Evolutionary conservation across 2,888 invertebrate genomes (phyloP).

Genomic region (Chorisops tibialis): DNA sequence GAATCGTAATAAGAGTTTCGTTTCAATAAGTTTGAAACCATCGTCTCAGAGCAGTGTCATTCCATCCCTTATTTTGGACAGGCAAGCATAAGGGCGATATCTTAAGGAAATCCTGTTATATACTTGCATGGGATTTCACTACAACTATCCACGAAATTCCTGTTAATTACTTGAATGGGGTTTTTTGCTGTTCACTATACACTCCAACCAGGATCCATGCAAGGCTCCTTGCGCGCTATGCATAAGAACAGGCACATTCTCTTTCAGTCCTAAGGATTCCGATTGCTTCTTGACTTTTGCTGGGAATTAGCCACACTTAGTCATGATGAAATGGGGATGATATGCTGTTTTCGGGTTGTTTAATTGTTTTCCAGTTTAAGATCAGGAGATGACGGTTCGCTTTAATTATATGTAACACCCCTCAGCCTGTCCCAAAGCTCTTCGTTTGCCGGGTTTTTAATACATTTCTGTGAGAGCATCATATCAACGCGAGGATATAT

Average conservation of each 20-base stretch:
- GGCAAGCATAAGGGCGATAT: background rate
- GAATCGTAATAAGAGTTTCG: slow-evolving; percentile 19
- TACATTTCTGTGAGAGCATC: background rate
- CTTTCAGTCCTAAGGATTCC: background rate
- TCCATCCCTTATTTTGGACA: background rate
- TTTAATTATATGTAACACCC: too few relatives aligned
- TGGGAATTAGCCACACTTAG: slow-evolving; percentile 39
- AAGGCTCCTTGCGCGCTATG: too few relatives aligned
- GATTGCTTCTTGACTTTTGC: slow-evolving; percentile 23
- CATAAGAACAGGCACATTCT: background rate
- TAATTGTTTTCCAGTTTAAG: slow-evolving; percentile 31
- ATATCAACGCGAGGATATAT: too few relatives aligned
- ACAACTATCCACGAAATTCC: slow-evolving; percentile 7
- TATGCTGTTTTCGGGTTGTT: slow-evolving; percentile 36
- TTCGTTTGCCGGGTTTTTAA: background rate
- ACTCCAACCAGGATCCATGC: background rate
- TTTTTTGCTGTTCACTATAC: slow-evolving; percentile 24
- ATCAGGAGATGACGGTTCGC: background rate
- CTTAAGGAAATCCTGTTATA: background rate
- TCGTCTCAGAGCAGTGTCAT: background rate
- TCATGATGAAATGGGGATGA: slow-evolving; percentile 39
- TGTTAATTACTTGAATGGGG: slow-evolving; percentile 37
- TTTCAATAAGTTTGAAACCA: background rate
- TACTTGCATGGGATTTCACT: background rate
- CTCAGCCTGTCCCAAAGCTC: too few relatives aligned